Evolutionary conservation across 2,113 vertebrate species (phyloP).

Genomic region (Rhinogobius similis): DNA sequence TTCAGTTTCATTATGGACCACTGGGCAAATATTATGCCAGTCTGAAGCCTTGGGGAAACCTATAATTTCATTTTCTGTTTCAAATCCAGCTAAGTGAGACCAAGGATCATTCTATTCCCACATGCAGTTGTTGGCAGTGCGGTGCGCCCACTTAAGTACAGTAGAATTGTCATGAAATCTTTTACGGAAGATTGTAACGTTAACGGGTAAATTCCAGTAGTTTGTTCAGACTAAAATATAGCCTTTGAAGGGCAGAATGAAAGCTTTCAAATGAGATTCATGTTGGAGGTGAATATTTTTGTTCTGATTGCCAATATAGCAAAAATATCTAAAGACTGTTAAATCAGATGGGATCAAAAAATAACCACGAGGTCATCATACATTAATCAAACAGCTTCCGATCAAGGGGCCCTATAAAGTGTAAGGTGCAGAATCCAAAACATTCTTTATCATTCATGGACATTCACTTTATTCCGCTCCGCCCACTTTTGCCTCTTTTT

Average conservation of each 20-base stretch:
- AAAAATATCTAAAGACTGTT: neutral
- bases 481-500: no score
- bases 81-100: slow-evolving; percentile 55
- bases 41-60: slow-evolving; percentile 45
- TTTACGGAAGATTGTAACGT: no score
- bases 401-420: no score
- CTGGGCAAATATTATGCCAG: slow-evolving; percentile 46
- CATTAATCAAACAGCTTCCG: neutral
- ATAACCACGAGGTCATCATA: neutral
- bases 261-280: neutral
- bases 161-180: no score
- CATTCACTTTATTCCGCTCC: no score
- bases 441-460: no score
- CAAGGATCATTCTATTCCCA: slow-evolving; percentile 51
- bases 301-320: neutral
- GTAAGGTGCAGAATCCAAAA: no score
- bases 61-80: slow-evolving; percentile 38
- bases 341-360: neutral
- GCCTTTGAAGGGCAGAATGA: no score
- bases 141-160: no score
- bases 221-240: neutral
- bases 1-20: slow-evolving; percentile 49
- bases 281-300: neutral
- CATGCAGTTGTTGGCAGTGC: slow-evolving; percentile 55
- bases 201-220: neutral